Evolutionary conservation across 1,140 invertebrate species (phyloP), one percentile per base, ranked within the genome.

Genomic region (Doryteuthis pealeii): DNA sequence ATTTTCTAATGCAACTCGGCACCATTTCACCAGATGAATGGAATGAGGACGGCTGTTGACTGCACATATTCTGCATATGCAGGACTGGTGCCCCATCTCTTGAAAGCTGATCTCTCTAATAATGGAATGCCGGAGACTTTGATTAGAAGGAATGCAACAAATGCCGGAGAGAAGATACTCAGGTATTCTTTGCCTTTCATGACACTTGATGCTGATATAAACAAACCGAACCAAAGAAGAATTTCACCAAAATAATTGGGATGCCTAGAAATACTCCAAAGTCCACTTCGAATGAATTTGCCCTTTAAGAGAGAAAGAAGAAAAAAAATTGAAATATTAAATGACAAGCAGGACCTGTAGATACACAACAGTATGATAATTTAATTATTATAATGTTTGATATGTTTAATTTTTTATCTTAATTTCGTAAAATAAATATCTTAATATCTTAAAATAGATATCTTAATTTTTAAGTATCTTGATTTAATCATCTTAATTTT

Each of bases 211-310:
- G 84, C 76, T 3, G 83, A 81, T 0, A 94, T 90, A 83, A 96
- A 97, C 62, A 97, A 93, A 0, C 95, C 95, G 92, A 93, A 95
- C 95, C 95, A 97, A 28, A 97, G 90, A 0, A 96, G 90, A 40
- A 98, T 95, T 89, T 98, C 96, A 1, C 96, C 96, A 86, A 97
- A 96, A 84, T 98, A 98, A 86, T 98, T 98, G 0, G 96, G 96
- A 89, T 97, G 95, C 73, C 95, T 91, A 0, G 94, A 96, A 15
- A 96, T 83, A 68, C 92, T 91, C 96, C 96, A 98, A 14, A 97
- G 87, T 12, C 95, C 93, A 71, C 75, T 68, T 5, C 49, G 66
- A 14, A 86, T 86, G 74, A 85, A 86, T 58, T 78, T 79, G 28
- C 80, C 82, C 84, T 85, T 71, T 5, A 82, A 77, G 43, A 62